A percentile compares a stretch with the other conserved stretches of the same genome.
Conservation (phyloP, 2,888 invertebrate genomes). For the Calameuta idolon region DNA sequence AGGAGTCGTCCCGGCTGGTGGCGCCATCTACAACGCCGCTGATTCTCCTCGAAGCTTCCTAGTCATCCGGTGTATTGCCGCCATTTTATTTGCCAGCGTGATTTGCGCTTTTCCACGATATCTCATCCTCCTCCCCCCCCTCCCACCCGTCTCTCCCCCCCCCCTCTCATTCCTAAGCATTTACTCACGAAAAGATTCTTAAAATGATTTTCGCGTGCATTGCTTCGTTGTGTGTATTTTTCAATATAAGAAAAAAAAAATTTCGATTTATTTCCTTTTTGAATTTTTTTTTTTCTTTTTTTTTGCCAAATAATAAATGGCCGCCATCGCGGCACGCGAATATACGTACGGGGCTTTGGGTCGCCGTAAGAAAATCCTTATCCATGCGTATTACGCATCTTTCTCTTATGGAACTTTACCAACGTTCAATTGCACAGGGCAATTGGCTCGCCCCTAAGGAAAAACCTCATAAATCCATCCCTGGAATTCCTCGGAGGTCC, state of each 20-base stretch:
- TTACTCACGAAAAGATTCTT: not conserved
- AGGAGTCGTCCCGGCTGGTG: slow-evolving; percentile 28
- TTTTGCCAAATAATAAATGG: not conserved
- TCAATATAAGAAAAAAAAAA: not conserved
- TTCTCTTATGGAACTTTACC: not conserved
- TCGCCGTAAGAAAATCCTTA: not conserved
- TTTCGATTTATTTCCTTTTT: not conserved
- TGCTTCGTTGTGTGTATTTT: not conserved
- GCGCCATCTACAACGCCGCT: slow-evolving; percentile 28
- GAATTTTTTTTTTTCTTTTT: not conserved
- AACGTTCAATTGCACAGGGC: not conserved
- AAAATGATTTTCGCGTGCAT: not conserved
- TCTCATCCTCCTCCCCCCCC: not conserved
- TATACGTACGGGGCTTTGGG: not conserved
- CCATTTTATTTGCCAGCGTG: slow-evolving; percentile 47
- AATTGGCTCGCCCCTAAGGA: not conserved
- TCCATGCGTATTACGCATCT: not conserved
- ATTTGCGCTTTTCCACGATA: slow-evolving; percentile 27
- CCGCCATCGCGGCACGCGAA: not conserved
- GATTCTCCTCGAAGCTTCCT: slow-evolving; percentile 13
- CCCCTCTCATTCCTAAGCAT: not conserved
- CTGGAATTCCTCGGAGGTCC: not conserved
- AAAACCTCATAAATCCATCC: not conserved
- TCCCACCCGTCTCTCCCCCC: not conserved
- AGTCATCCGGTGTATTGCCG: slow-evolving; percentile 27